A percentile compares a stretch with the other conserved stretches of the same genome.
phyloP scores from a whole-genome alignment of 1,140 invertebrate species.

The Metopolophium dirhodum region DNA sequence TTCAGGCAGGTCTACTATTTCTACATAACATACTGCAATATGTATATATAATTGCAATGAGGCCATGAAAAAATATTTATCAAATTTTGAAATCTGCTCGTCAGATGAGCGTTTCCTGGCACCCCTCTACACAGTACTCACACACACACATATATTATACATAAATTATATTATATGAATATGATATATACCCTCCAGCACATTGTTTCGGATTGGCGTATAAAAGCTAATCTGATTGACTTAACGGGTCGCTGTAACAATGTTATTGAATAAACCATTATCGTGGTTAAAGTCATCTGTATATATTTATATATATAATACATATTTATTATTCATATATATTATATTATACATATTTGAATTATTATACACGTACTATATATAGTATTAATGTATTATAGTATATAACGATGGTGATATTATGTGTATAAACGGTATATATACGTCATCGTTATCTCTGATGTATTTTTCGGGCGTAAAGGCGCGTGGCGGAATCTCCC shows the following conservation, averaged over 20 bases:
- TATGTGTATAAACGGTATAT: constrained; percentile 13
- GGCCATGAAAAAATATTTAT: background rate
- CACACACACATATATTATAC: background rate
- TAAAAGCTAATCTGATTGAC: constrained; percentile 39
- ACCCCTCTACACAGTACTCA: background rate
- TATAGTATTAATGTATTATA: no score
- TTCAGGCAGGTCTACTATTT: background rate
- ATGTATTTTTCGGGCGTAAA: background rate
- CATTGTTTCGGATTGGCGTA: background rate
- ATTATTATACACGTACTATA: background rate
- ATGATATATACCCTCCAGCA: background rate
- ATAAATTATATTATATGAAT: background rate
- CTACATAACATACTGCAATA: background rate
- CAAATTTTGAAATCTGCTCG: background rate
- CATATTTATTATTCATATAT: background rate
- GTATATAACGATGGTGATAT: background rate
- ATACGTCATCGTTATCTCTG: constrained; percentile 9
- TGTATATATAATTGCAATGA: background rate
- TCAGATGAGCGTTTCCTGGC: background rate
- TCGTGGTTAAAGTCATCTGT: background rate
- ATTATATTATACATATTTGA: background rate
- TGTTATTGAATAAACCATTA: constrained; percentile 52
- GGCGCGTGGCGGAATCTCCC: background rate
- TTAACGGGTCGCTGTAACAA: constrained; percentile 34
- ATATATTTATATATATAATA: background rate